A percentile compares a stretch with the other conserved stretches of the same genome.
Evolutionary conservation across 1,140 invertebrate genomes (phyloP).

Genomic region (Aphidius gifuensis): DNA sequence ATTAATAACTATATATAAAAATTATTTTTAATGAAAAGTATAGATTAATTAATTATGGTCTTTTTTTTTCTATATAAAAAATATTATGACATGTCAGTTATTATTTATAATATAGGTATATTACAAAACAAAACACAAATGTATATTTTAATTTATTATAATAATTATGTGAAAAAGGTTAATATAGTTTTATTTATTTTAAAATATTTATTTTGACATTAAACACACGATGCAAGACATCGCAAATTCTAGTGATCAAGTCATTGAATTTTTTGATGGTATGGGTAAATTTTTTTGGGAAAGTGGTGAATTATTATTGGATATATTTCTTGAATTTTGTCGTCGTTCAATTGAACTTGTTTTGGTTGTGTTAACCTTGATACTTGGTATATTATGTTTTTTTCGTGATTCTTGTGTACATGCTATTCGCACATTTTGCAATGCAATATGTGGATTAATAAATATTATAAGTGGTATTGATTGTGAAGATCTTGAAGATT

Average conservation of each 20-base stretch:
- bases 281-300: constrained; percentile 36
- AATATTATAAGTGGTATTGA: constrained; percentile 35
- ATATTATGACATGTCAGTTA: no score
- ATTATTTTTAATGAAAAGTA: no score
- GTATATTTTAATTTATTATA: no score
- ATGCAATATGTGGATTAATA: constrained; percentile 39
- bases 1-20: no score
- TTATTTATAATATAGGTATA: no score
- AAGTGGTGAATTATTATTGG: constrained; percentile 34
- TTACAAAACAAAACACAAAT: no score
- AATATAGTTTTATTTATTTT: no score
- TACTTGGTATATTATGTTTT: constrained; percentile 38
- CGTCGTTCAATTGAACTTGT: constrained; percentile 38
- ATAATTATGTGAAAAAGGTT: no score
- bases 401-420: constrained; percentile 40
- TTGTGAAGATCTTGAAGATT: constrained; percentile 43
- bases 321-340: constrained; percentile 39
- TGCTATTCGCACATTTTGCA: constrained; percentile 41
- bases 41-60: no score
- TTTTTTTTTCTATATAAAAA: no score
- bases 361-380: constrained; percentile 32
- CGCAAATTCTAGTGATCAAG: constrained; percentile 22
- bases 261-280: constrained; percentile 27
- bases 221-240: constrained; percentile 2
- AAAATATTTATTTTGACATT: no score